These are phyloP conservation scores for Amazona finschi DNA, from an alignment of 2,797 vertebrate species.

Conservation along the genomic window DNA sequence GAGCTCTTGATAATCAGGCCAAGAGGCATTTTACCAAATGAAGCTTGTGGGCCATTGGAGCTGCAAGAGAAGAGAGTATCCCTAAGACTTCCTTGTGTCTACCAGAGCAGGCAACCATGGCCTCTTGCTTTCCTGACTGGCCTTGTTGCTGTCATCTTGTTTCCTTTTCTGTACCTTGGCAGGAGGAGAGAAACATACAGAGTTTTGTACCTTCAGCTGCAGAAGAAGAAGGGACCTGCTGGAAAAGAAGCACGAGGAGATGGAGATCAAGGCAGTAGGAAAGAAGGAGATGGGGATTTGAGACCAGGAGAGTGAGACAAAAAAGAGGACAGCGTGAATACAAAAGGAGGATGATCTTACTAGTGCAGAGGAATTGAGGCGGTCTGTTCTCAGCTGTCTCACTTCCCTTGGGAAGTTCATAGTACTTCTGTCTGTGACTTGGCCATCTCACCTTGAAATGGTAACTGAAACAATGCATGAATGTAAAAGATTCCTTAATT, in stretches of 20 bases:
- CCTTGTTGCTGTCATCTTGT: neutral
- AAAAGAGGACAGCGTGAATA: neutral
- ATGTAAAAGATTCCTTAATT: neutral
- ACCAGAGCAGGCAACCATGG: neutral
- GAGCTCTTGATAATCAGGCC: neutral
- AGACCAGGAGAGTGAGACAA: neutral
- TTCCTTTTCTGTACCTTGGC: neutral
- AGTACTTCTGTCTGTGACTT: neutral
- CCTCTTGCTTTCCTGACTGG: neutral
- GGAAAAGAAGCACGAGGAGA: neutral
- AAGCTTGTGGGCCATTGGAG: neutral
- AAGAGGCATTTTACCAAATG: neutral
- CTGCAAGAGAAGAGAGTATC: neutral
- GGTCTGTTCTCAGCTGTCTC: neutral
- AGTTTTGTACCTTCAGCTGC: neutral
- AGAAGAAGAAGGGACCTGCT: neutral
- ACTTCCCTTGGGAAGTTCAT: neutral
- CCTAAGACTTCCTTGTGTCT: neutral
- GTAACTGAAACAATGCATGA: neutral
- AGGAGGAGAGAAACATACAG: neutral
- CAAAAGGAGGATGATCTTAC: neutral
- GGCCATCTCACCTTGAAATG: neutral
- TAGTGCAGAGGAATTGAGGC: neutral
- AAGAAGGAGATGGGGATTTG: rapidly evolving
- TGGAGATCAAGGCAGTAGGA: neutral